Conservation (phyloP, 1,140 invertebrate genomes). For the Pararge aegeria region DNA sequence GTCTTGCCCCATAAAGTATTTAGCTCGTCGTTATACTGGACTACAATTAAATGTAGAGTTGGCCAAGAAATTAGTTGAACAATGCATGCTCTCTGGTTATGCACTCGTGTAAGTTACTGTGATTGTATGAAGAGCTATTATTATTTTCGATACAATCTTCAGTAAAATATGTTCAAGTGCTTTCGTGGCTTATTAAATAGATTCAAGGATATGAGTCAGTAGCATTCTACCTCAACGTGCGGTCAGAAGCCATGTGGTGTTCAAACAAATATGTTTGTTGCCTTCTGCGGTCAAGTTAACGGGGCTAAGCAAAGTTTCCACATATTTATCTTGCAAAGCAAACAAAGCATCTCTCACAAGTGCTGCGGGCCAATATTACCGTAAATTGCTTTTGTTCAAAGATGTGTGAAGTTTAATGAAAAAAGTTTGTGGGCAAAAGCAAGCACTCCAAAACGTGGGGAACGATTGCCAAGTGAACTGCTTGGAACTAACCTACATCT, state of each 20-base stretch:
- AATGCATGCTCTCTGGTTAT: too few species aligned
- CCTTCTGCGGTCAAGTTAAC: slow-evolving; percentile 36
- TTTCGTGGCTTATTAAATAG: neutral
- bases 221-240: slow-evolving; percentile 18
- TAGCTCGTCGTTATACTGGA: neutral
- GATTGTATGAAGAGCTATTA: too few species aligned
- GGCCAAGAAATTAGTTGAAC: neutral
- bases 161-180: neutral
- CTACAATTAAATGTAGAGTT: neutral
- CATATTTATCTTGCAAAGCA: slow-evolving; percentile 40
- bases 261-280: slow-evolving; percentile 36
- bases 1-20: neutral
- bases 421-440: slow-evolving; percentile 8
- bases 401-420: slow-evolving; percentile 18
- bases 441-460: neutral
- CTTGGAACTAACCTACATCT: neutral
- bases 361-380: slow-evolving; percentile 21
- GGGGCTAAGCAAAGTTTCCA: slow-evolving; percentile 40
- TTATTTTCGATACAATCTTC: neutral
- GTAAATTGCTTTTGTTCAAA: slow-evolving; percentile 25
- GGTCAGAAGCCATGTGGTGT: slow-evolving; percentile 21
- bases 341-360: slow-evolving; percentile 35
- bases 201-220: slow-evolving; percentile 5
- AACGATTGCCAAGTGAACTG: neutral
- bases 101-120: too few species aligned